Evolutionary conservation across 2,888 invertebrate genomes (phyloP), one percentile per base, ranked within the genome.

Genomic region (Dryocosmus kuriphilus): DNA sequence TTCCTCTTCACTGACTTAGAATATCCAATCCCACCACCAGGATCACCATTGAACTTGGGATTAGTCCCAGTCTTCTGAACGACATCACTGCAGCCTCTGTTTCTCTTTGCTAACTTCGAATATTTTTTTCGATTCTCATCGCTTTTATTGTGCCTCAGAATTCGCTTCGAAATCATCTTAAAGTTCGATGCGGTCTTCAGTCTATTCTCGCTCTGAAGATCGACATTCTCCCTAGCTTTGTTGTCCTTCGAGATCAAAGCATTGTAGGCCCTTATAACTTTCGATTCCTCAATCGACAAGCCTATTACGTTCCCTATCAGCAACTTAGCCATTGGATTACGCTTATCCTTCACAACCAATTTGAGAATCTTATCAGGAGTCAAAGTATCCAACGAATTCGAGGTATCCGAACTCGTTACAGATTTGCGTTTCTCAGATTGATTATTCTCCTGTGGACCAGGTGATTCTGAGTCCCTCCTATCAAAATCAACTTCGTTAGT

Each of bases 251-350:
- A 63, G 24, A 75, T 81, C 63, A 85, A 30, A 38, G 83, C 82
- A 65, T 88, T 85, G 77, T 87, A 87, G n/a, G 86, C 85, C 73
- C 83, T 82, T 14, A 86, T 77, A n/a, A 86, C 86, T 32, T 83
- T 80, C 30, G 88, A 84, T 80, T 89, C 88, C 24, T 89, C 86
- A 0, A 83, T 84, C 0, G 88, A 85, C 63, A 88, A 77, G 4
- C 91, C 91, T 38, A 91, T 91, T 77, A 91, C 88, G 75, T 89
- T 89, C 6, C 88, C 88, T 60, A 91, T 91, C 32, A 91, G 71
- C 62, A 90, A 79, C 67, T 90, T 88, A 0, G 90, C 90, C 75
- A 89, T 83, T 1, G 90, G 90, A 80, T 90, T 88, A 77, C 82
- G 86, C 41, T 88, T 88, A 35, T 90, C 86, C 46, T 88, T 85